A percentile compares a stretch with the other conserved stretches of the same genome.
These are phyloP conservation scores for Staurois parvus DNA, from an alignment of 2,797 vertebrate genomes.

Conservation along the genomic window DNA sequence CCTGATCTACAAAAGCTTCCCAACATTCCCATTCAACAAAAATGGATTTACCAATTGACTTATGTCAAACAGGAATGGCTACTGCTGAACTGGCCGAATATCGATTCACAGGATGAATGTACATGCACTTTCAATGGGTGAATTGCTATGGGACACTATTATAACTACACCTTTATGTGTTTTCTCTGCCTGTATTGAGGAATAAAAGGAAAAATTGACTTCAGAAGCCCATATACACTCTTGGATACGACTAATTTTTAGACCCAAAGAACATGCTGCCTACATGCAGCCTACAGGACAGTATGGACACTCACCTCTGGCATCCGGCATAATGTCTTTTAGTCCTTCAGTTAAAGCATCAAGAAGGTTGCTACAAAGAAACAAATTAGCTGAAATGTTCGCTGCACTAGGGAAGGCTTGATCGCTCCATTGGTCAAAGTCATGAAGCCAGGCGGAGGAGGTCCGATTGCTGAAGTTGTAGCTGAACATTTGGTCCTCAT, in stretches of 20 bases:
- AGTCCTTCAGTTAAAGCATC: constrained; percentile 39
- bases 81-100: too few relatives aligned
- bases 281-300: neutral
- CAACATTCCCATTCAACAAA: too few relatives aligned
- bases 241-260: neutral
- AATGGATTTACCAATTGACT: too few relatives aligned
- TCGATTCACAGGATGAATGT: too few relatives aligned
- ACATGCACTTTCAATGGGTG: too few relatives aligned
- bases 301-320: constrained; percentile 35
- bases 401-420: constrained; percentile 1
- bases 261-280: neutral
- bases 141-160: too few relatives aligned
- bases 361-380: rapidly evolving
- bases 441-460: constrained; percentile 63
- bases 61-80: too few relatives aligned
- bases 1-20: too few relatives aligned
- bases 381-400: constrained; percentile 3
- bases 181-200: too few relatives aligned
- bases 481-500: constrained; percentile 67
- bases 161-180: too few relatives aligned
- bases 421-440: constrained; percentile 64
- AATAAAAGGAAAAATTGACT: too few relatives aligned
- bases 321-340: constrained; percentile 20
- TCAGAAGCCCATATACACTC: too few relatives aligned
- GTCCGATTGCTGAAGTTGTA: constrained; percentile 63